Evolutionary conservation across 2,888 invertebrate species (phyloP).

Genomic region (Tanaodytes sp.): DNA sequence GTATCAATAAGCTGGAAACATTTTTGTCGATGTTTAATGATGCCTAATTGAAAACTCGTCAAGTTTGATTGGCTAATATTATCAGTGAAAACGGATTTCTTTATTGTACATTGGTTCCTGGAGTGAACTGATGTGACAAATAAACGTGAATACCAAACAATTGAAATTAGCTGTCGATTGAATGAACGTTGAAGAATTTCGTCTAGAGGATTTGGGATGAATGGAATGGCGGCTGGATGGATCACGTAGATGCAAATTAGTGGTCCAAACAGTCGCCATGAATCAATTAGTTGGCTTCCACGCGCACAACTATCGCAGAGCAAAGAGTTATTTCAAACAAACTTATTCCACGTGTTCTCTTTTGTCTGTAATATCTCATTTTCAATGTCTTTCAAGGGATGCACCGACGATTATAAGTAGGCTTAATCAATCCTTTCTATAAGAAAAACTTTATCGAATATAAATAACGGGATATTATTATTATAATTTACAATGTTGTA

Average conservation of each 20-base stretch:
- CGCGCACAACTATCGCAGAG: constrained; percentile 72
- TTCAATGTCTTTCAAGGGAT: constrained; percentile 34
- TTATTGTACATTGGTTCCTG: no score
- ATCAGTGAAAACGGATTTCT: no score
- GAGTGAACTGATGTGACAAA: no score
- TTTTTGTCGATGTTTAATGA: no score
- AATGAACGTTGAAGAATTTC: constrained; percentile 38
- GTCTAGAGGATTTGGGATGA: constrained; percentile 53
- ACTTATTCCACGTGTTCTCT: constrained; percentile 36
- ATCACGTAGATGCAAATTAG: constrained; percentile 60
- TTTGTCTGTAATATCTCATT: constrained; percentile 27
- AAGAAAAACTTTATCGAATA: constrained; percentile 46
- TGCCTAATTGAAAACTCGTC: no score
- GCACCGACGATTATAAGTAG: constrained; percentile 40
- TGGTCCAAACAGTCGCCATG: constrained; percentile 65
- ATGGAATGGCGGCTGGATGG: constrained; percentile 63
- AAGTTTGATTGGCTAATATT: no score
- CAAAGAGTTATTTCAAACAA: constrained; percentile 71
- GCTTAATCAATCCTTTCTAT: constrained; percentile 46
- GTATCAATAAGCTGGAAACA: no score
- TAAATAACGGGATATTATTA: constrained; percentile 22
- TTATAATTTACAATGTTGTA: constrained; percentile 3
- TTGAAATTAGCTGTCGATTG: constrained; percentile 18
- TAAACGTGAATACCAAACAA: no score
- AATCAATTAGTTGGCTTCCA: constrained; percentile 68